A percentile compares a stretch with the other conserved stretches of the same genome.
These are phyloP conservation scores for Bombus polaris DNA, from an alignment of 1,140 invertebrate genomes.

Conservation along the genomic window DNA sequence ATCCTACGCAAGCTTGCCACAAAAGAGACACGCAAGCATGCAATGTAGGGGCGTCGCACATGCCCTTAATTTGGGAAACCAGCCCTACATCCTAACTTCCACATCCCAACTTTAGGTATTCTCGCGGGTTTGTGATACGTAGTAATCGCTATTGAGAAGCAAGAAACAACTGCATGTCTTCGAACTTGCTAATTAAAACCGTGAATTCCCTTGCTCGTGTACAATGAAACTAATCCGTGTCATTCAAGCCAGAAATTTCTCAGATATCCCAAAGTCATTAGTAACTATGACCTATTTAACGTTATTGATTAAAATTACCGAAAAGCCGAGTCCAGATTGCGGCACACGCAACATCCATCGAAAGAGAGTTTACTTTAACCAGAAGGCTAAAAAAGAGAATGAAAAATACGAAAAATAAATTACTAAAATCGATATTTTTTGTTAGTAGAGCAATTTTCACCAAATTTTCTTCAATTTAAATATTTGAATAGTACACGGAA, in stretches of 20 bases:
- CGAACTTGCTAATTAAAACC: conserved; percentile 25
- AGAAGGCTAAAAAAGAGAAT: not conserved
- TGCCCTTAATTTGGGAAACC: conserved; percentile 17
- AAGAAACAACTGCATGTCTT: conserved; percentile 4
- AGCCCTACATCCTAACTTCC: conserved; percentile 13
- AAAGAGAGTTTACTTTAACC: not conserved
- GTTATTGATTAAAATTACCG: no score
- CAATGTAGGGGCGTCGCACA: conserved; percentile 13
- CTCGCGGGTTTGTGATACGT: conserved; percentile 14
- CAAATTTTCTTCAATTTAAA: not conserved
- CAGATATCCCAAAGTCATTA: not conserved
- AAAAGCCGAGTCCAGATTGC: no score
- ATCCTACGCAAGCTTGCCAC: not conserved
- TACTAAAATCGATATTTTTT: not conserved
- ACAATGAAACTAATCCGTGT: not conserved
- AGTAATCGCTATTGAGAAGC: conserved; percentile 19
- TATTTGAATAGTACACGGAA: not conserved
- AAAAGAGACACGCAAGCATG: conserved; percentile 24
- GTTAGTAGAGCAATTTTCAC: not conserved
- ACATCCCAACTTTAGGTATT: conserved; percentile 12
- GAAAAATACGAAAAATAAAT: not conserved
- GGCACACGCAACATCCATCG: not conserved
- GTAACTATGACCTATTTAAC: no score
- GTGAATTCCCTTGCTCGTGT: not conserved
- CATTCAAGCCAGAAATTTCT: not conserved